Evolutionary conservation across 2,113 vertebrate genomes (phyloP), one percentile per base, ranked within the genome.

Genomic region (Martes martes): DNA sequence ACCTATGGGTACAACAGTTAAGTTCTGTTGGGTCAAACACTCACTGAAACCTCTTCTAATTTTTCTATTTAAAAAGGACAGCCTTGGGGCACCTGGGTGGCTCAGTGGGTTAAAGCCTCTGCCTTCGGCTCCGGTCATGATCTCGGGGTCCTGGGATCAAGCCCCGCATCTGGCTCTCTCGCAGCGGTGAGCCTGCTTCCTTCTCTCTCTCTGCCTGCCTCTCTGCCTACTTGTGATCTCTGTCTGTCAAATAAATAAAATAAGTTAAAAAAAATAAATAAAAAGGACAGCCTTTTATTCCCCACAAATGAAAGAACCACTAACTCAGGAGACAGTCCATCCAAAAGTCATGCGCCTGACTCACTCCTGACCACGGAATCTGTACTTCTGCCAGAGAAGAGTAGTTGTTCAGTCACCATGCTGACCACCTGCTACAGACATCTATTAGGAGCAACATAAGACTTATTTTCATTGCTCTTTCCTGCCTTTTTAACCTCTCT

Each of bases 1-100:
- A 84, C 78, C 24, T 71, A 10, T 55, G 36, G 42, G 24, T n/a
- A 19, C 78, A 80, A 55, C 21, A 55, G 59, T 7, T 84, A 69
- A 26, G 23, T 63, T 67, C 73, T 92, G n/a, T 33, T 79, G 73
- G 74, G 50, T 59, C 1, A 1, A 92, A 59, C 33, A 15, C 21
- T 83, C 89, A 71, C 55, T 83, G 88, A 83, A 88, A 83, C 47
- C n/a, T 52, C 28, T 42, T 82, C n/a, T 57, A 73, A 42, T 88
- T 88, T 52, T 52, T 52, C 15, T 52, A 6, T 94, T 69, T 71
- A 16, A 63, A 95, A 95, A 82, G 11, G 47, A 71, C 15, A 65
- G 31, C 42, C 63, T 36, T 69, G 39, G 39, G 39, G 39, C 39
- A 42, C 39, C 39, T 42, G 39, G 39, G 39, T 42, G 39, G 39